Evolutionary conservation across 1,140 invertebrate genomes (phyloP).

Genomic region (Aricia agestis): DNA sequence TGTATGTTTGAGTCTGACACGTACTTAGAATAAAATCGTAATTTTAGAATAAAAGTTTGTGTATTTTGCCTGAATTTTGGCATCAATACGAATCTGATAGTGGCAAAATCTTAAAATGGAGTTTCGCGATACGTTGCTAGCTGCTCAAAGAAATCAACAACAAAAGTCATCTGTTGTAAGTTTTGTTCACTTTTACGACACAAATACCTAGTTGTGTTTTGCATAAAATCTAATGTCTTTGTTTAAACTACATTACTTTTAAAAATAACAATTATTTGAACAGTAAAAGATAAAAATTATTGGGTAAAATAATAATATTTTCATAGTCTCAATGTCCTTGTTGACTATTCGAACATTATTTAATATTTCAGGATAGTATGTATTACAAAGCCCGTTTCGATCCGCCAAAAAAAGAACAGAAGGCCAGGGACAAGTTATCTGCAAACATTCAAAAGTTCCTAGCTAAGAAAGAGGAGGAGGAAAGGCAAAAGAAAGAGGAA

Average conservation of each 20-base stretch:
- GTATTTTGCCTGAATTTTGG: constrained; percentile 36
- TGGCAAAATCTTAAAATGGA: constrained; percentile 51
- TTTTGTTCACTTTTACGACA: constrained; percentile 46
- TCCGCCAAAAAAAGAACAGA: constrained; percentile 87
- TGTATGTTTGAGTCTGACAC: constrained; percentile 65
- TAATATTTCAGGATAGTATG: constrained; percentile 48
- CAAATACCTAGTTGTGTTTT: constrained; percentile 25
- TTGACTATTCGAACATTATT: no score
- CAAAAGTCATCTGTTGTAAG: constrained; percentile 72
- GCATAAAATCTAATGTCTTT: not conserved
- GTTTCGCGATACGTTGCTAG: constrained; percentile 66
- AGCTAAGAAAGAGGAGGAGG: constrained; percentile 87
- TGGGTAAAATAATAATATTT: no score
- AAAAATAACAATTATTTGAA: no score
- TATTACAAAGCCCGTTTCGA: constrained; percentile 87
- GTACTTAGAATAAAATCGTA: constrained; percentile 65
- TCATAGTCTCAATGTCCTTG: no score
- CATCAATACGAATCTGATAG: constrained; percentile 20
- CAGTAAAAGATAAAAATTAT: no score
- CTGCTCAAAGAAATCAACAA: constrained; percentile 72
- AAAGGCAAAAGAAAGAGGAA: constrained; percentile 80
- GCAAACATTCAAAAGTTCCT: constrained; percentile 89
- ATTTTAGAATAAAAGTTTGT: constrained; percentile 53
- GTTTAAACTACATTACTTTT: not conserved
- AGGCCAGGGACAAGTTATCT: constrained; percentile 81